Percentiles rank a stretch among this genome's conserved stretches.
These are phyloP conservation scores for Myiopsitta monachus DNA, from an alignment of 2,113 vertebrate genomes.

Conservation along the genomic window DNA sequence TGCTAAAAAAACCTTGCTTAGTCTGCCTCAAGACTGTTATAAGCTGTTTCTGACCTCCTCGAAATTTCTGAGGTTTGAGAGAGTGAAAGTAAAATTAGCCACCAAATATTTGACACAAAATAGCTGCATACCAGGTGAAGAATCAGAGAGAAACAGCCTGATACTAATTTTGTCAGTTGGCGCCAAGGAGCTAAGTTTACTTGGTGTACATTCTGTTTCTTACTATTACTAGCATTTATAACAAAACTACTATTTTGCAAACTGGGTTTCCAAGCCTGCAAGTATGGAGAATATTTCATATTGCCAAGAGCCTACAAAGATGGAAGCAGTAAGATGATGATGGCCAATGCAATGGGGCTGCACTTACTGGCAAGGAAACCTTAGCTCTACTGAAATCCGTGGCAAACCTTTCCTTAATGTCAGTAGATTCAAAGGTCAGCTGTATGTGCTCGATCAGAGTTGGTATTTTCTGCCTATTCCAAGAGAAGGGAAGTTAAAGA, in stretches of 20 bases:
- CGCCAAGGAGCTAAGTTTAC: not conserved
- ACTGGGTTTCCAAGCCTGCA: not conserved
- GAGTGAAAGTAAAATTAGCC: not conserved
- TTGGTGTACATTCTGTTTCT: not conserved
- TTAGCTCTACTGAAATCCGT: not conserved
- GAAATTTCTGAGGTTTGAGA: not conserved
- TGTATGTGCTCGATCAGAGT: not conserved
- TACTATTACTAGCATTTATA: not conserved
- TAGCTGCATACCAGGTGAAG: not conserved
- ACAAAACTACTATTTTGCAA: not conserved
- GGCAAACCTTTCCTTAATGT: not conserved
- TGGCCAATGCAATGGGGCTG: not conserved
- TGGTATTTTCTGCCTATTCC: not conserved
- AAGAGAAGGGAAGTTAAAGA: not conserved
- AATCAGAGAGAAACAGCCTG: not conserved
- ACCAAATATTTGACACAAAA: not conserved
- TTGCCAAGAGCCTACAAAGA: not conserved
- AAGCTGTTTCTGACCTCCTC: not conserved
- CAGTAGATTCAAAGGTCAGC: not conserved
- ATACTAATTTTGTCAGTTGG: not conserved
- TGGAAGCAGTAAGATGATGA: not conserved
- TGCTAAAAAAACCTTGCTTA: not conserved
- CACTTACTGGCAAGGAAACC: not conserved
- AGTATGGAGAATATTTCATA: not conserved
- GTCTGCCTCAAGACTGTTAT: not conserved